phyloP scores from a whole-genome alignment of 1,140 invertebrate genomes.

The Drosophila miranda region DNA sequence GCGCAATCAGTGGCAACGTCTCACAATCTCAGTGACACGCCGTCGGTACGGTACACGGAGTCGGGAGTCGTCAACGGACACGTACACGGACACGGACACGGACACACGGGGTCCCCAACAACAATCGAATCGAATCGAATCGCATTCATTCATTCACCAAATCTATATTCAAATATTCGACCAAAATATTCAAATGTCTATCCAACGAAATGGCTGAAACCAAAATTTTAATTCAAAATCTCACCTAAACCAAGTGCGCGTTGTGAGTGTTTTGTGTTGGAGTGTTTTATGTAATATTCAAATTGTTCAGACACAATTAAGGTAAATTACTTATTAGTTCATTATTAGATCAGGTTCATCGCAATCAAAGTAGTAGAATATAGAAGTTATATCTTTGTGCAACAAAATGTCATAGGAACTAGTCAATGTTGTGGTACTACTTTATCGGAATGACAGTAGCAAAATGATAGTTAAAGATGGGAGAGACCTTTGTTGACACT shows the following conservation, averaged over 20 bases:
- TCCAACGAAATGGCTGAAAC: conserved; percentile 19
- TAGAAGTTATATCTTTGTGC: too few species aligned
- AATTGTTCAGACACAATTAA: conserved; percentile 13
- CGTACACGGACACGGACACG: conserved; percentile 6
- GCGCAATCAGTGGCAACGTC: conserved; percentile 37
- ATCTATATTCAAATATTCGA: conserved; percentile 10
- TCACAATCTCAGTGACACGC: conserved; percentile 65
- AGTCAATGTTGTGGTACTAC: too few species aligned
- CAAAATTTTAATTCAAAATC: conserved; percentile 8
- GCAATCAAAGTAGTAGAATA: too few species aligned
- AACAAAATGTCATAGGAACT: too few species aligned
- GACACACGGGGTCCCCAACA: conserved; percentile 24
- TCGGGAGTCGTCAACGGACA: conserved; percentile 23
- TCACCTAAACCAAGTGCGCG: conserved; percentile 37
- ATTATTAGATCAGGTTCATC: too few species aligned
- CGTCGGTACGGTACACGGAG: conserved; percentile 65
- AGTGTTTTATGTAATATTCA: conserved; percentile 3
- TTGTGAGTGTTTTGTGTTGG: conserved; percentile 31
- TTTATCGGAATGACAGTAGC: too few species aligned
- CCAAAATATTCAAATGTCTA: conserved; percentile 8
- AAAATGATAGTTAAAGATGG: too few species aligned
- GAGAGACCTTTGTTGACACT: too few species aligned
- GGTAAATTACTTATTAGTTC: conserved; percentile 17
- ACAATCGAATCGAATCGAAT: conserved; percentile 16
- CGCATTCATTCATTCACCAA: conserved; percentile 1